phyloP scores from a whole-genome alignment of 2,113 vertebrate species.

The Barbus barbus region DNA sequence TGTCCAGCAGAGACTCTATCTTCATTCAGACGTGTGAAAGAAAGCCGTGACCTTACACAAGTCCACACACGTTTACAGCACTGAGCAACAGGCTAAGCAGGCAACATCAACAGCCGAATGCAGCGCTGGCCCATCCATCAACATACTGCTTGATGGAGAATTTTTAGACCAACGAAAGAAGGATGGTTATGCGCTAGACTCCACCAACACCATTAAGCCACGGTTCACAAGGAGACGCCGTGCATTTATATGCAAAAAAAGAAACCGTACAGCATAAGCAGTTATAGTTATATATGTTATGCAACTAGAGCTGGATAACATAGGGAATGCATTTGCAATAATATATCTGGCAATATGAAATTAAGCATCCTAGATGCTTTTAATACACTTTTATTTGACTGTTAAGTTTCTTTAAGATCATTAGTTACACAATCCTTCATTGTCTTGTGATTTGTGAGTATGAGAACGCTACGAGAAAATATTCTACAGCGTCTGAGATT shows the following conservation, averaged over 20 bases:
- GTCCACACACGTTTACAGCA: neutral
- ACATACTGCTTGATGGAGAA: neutral
- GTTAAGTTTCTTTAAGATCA: neutral
- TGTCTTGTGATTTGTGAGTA: neutral
- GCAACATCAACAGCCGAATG: neutral
- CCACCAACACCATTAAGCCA: neutral
- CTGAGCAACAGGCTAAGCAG: neutral
- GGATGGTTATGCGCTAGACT: slow-evolving; percentile 5
- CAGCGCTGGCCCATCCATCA: neutral
- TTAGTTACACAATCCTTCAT: neutral
- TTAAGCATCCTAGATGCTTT: neutral
- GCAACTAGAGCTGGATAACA: neutral
- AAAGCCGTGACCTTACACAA: neutral
- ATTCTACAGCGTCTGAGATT: neutral
- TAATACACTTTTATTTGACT: neutral
- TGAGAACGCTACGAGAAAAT: neutral
- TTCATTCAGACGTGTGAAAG: neutral
- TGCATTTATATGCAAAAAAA: slow-evolving; percentile 21
- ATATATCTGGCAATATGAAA: neutral
- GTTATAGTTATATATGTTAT: no score
- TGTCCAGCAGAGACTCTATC: neutral
- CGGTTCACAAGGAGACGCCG: neutral
- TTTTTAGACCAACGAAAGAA: neutral
- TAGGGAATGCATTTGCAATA: neutral
- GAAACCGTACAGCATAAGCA: neutral